Evolutionary conservation across 2,113 vertebrate genomes (phyloP), one percentile per base, ranked within the genome.

Genomic region (Pelmatolapia mariae): DNA sequence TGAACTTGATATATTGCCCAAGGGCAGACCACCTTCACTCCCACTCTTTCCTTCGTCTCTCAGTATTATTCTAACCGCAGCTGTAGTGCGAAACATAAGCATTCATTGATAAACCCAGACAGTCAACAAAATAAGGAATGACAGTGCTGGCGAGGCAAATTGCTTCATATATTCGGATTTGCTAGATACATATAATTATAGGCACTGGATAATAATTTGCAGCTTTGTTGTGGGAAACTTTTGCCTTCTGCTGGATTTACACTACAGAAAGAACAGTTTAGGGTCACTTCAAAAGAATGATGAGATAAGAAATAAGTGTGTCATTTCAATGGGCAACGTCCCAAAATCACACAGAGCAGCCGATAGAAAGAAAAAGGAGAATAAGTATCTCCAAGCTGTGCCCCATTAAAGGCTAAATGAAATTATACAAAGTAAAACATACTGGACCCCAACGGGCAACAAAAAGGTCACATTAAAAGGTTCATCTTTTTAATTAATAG

Each of bases 1-100:
- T 88, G n/a, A 86, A 83, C 43, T 83, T 80, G 36, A 86, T 85
- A 57, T 66, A 66, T 86, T 86, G 89, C 88, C 90, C 83, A 87
- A 87, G 84, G 50, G 73, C 88, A 92, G 73, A 87, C 79, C 71
- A 83, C 88, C 80, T 91, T 82, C 79, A 36, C 84, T 81, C 83
- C 81, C 63, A 19, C 79, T 31, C 22, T 12, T 63, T 36, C 82
- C 22, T 40, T 38, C 54, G 15, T 86, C 61, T 79, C 45, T 87
- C 16, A 0, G 78, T 52, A 22, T 80, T 71, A 24, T 66, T 53
- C 33, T 52, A 76, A 86, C 84, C 29, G 1, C 91, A 87, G 54
- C 54, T 61, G 26, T 40, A n/a, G 84, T 81, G 57, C 16, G 26
- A 89, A 84, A 47, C 80, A 89, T 79, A 63, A n/a, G 57, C 63